Percentiles rank a stretch among this genome's conserved stretches.
Conservation (phyloP, 2,113 vertebrate species). For the Cichladusa arquata region DNA sequence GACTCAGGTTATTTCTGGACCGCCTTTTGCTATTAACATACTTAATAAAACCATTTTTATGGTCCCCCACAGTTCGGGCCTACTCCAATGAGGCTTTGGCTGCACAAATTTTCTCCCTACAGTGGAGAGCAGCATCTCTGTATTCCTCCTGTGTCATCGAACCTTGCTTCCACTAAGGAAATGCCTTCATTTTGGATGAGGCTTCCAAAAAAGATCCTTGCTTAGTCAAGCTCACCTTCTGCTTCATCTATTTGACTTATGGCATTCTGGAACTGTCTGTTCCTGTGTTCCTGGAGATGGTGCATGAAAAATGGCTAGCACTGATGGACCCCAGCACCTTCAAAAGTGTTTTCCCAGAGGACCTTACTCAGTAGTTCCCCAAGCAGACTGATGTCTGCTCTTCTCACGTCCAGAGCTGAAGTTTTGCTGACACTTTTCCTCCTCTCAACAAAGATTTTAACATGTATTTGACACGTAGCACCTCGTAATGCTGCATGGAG, state of each 20-base stretch:
- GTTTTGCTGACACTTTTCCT: not conserved
- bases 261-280: not conserved
- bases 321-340: not conserved
- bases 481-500: fast-evolving
- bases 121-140: not conserved
- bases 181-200: not conserved
- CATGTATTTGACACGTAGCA: not conserved
- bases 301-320: not conserved
- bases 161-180: not conserved
- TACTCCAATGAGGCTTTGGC: not conserved
- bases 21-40: not conserved
- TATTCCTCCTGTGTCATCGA: not conserved
- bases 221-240: not conserved
- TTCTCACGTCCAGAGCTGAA: not conserved
- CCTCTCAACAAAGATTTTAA: not conserved
- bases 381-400: not conserved
- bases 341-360: not conserved
- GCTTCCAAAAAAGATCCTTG: not conserved
- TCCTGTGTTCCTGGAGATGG: not conserved
- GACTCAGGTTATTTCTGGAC: not conserved
- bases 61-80: not conserved
- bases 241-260: not conserved
- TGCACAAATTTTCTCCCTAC: not conserved
- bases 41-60: not conserved
- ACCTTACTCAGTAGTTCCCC: not conserved